phyloP scores from a whole-genome alignment of 2,113 vertebrate genomes.

The Panthera uncia region DNA sequence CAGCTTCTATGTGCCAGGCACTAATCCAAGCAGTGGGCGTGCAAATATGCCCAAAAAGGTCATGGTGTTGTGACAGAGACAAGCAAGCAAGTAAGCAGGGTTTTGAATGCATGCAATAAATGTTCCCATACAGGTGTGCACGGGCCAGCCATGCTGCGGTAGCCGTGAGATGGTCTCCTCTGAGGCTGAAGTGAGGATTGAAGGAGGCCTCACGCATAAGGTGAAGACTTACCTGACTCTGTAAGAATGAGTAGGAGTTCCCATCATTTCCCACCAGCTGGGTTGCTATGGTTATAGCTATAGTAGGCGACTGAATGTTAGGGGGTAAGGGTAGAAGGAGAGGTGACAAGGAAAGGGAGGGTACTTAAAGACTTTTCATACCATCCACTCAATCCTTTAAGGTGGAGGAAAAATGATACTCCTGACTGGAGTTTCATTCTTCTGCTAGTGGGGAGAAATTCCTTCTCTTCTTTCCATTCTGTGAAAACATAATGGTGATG shows the following conservation, averaged over 20 bases:
- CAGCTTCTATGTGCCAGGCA: neutral
- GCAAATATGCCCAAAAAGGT: neutral
- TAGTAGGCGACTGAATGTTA: neutral
- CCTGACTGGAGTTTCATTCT: neutral
- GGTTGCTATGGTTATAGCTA: constrained; percentile 53
- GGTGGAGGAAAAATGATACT: neutral
- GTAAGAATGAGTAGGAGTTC: constrained; percentile 38
- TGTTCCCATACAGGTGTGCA: neutral
- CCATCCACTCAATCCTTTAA: neutral
- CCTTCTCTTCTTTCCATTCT: neutral
- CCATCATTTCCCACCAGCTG: neutral
- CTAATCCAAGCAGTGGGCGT: neutral
- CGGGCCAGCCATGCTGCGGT: fast-evolving
- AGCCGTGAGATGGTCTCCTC: neutral
- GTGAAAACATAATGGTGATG: neutral
- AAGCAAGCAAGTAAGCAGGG: neutral
- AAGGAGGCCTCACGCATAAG: neutral
- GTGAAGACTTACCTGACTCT: constrained; percentile 32
- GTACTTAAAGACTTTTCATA: neutral
- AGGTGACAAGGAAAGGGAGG: neutral
- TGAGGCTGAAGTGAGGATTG: neutral
- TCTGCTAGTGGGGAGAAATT: neutral
- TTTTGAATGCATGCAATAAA: neutral
- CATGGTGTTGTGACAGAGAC: neutral
- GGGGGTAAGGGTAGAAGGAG: neutral